Evolutionary conservation across 2,888 invertebrate species (phyloP), one percentile per base, ranked within the genome.

Genomic region (Podotricha telesiphe): DNA sequence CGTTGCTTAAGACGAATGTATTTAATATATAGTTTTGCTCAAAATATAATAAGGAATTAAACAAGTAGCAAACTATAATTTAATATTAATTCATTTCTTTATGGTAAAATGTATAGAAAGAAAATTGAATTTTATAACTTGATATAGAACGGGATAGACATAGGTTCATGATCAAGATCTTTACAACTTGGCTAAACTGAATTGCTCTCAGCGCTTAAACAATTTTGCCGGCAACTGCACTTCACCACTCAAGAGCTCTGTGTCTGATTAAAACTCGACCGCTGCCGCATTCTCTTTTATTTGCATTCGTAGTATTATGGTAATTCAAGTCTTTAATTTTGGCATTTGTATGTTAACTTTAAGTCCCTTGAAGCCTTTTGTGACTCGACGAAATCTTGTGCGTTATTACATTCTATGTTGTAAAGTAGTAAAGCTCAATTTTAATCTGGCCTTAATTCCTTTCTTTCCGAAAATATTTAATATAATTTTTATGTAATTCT

Each of bases 191-290:
- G 63, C 74, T 69, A 56, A 74, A 71, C 67, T 73, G 76, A 74
- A 73, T 74, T 72, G 71, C 74, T 75, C 84, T 83, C 80, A 76
- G 82, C 77, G 75, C 81, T 85, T 84, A 82, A 85, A 87, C 83
- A 88, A 84, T 85, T 85, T 84, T 79, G 79, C 78, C 80, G 79
- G 82, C 74, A 81, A 78, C 82, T 80, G 77, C 78, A 76, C 86
- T 85, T 77, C 80, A 80, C 75, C 77, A 78, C 79, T 84, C 78
- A 79, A 85, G 84, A 79, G 84, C 83, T 79, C 82, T 82, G 86
- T 79, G 78, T 80, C 82, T 89, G 88, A 88, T 89, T 88, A 87
- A 79, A 88, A 87, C 84, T 81, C 80, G 73, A 79, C 78, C 80
- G 77, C 73, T 74, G 75, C 74, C 74, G 74, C 76, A 76, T 70